Conservation (phyloP, 1,140 invertebrate genomes). For the Drosophila guanche region DNA sequence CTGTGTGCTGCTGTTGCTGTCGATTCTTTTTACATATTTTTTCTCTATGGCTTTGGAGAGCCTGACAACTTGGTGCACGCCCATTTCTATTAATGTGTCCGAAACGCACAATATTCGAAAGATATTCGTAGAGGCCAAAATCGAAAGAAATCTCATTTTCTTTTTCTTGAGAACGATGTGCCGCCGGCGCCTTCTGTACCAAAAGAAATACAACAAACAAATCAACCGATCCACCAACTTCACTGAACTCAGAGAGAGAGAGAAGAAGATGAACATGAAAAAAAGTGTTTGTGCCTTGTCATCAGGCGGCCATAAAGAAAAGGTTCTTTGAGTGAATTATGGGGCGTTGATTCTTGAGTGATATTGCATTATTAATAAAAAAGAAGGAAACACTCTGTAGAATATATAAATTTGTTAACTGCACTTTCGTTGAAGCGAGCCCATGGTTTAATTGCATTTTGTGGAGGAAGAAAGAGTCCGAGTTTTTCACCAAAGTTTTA, state of each 20-base stretch:
- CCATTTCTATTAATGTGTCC: slow-evolving; percentile 77
- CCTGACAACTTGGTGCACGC: slow-evolving; percentile 65
- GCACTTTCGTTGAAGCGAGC: slow-evolving; percentile 25
- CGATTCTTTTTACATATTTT: slow-evolving; percentile 30
- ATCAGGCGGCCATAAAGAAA: slow-evolving; percentile 21
- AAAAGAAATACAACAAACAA: not conserved
- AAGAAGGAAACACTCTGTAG: slow-evolving; percentile 5
- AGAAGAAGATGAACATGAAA: not conserved
- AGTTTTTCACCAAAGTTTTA: slow-evolving; percentile 36
- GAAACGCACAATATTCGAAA: slow-evolving; percentile 59
- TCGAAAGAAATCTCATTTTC: slow-evolving; percentile 48
- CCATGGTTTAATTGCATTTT: slow-evolving; percentile 41
- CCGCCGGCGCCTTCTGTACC: slow-evolving; percentile 65
- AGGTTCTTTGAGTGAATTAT: slow-evolving; percentile 54
- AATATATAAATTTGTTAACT: slow-evolving; percentile 46
- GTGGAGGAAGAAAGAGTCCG: slow-evolving; percentile 1
- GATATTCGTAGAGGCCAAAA: slow-evolving; percentile 36
- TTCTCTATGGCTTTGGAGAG: slow-evolving; percentile 52
- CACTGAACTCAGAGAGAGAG: too few relatives aligned
- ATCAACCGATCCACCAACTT: too few relatives aligned
- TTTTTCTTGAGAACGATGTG: slow-evolving; percentile 67
- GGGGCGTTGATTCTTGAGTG: slow-evolving; percentile 77
- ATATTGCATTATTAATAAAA: slow-evolving; percentile 67
- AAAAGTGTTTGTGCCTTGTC: slow-evolving; percentile 39
- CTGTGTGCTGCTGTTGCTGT: not conserved